Percentiles rank a stretch among this genome's conserved stretches.
Evolutionary conservation across 2,888 invertebrate species (phyloP).

Genomic region (Ypsolopha sequella): DNA sequence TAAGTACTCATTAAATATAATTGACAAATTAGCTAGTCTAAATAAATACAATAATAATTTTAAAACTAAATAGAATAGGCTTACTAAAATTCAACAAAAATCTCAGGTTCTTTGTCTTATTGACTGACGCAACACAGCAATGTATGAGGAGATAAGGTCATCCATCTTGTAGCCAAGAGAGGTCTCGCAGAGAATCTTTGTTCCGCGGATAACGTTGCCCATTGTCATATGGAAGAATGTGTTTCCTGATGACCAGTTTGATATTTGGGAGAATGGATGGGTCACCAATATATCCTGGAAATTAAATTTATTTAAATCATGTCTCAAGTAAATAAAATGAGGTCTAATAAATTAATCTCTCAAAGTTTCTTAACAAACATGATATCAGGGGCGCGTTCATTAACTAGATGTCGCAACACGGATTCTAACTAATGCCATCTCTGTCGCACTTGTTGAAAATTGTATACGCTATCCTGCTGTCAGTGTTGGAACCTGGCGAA

Average conservation of each 20-base stretch:
- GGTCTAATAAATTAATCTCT: no score
- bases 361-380: no score
- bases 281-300: conserved; percentile 82
- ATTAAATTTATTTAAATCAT: neutral
- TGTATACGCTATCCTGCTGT: no score
- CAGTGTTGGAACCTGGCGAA: no score
- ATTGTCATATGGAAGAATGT: conserved; percentile 96
- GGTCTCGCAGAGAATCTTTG: conserved; percentile 91
- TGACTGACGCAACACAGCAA: conserved; percentile 63
- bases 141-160: conserved; percentile 94
- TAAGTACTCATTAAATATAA: neutral
- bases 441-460: no score
- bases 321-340: neutral
- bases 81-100: no score
- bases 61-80: neutral
- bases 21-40: neutral
- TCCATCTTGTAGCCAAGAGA: conserved; percentile 97
- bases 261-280: conserved; percentile 89
- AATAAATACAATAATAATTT: neutral
- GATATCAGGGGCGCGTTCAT: no score
- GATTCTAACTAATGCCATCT: no score
- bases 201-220: conserved; percentile 93
- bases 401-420: no score
- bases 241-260: conserved; percentile 96
- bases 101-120: conserved; percentile 27